Base-by-base conservation (phyloP, 2,113 vertebrate genomes). In the Chrysemys picta region DNA sequence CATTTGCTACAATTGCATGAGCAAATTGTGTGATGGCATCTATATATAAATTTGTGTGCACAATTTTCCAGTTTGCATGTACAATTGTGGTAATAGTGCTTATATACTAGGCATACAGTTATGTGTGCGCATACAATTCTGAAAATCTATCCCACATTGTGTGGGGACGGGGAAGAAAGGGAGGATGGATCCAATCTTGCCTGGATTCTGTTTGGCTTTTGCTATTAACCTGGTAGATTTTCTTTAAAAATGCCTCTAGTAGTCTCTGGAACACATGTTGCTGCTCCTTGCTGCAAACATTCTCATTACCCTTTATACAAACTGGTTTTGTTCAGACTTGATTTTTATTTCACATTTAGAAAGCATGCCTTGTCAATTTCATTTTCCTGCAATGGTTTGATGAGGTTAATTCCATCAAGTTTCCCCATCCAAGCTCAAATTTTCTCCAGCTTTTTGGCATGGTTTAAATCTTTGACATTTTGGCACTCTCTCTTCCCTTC, bases 241-340 rank as follows among this genome's bases (percentile, higher is more conserved):
- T 72, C 42, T 78, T 65, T 89, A 84, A 92, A 91, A 92, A 93
- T 29, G 90, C 14, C 52, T 62, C 35, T 35, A 81, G 52, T 2
- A 2, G 78, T 49, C 35, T 72, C 38, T 31, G 49, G 14, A 72
- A 91, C 78, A 85, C 76, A 85, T 47, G 62, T 45, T 56, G 83
- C 38, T 87, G 85, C 83, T 57, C 75, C 88, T 57, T 90, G 82
- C 90, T 93, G 94, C 1, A 8, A 82, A 76, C 79, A 90, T 91
- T 91, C 93, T 91, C 81, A 85, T 96, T 95, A 92, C 21, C 79
- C 89, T 95, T 95, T 91, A 62, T 91, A 89, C 17, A n/a, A 22
- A 56, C 50, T 59, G 59, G 57, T 84, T 93, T 91, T 90, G 47
- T 85, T 88, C 76, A 45, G 78, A 42, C 76, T 75, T 83, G 12